Base-by-base conservation (phyloP, 2,797 vertebrate genomes). In the Pangasius macronema region DNA sequence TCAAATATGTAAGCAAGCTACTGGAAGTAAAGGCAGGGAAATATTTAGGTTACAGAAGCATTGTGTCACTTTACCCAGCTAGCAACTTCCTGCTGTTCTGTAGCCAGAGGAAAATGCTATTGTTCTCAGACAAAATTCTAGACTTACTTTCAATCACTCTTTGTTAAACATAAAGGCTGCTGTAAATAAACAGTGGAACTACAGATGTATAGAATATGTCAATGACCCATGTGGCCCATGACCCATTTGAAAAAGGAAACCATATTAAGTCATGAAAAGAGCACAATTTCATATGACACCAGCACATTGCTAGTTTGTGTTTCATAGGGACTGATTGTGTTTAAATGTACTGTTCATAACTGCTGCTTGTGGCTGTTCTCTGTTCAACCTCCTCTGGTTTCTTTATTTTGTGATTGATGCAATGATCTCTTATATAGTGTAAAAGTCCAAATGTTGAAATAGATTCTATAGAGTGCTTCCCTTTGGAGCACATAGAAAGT, bases 341-440 rank as follows among this genome's bases (percentile, higher is more conserved):
- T 93, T 93, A 93, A 94, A 94, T 92, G 91, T 85, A 90, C 93
- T 92, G 93, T 95, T 95, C 93, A 95, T 94, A 94, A 93, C 91
- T 57, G 33, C 85, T 85, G 89, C 87, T 89, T 39, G 2, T 82
- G 89, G 88, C 89, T 88, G 90, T 91, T 92, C 36, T 77, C 46
- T 92, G 88, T 89, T 68, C 22, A 67, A 39, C 81, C 88, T 57
- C 89, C 90, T 87, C 87, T 86, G 89, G 73, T 84, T 10, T 51
- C 49, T 51, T 51, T 51, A 51, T 51, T 10, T 10, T 51, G 49
- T 51, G 2, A 51, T 2, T 51, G 49, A 51, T 11, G 11, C 49
- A 51, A 51, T 51, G 49, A 72, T 76, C 42, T 42, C 39, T 5
- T 42, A 42, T 42, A 42, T 42, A 42, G 39, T 42, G 39, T 42